Base-by-base conservation (phyloP, 2,888 invertebrate genomes). In the Papilio protenor region DNA sequence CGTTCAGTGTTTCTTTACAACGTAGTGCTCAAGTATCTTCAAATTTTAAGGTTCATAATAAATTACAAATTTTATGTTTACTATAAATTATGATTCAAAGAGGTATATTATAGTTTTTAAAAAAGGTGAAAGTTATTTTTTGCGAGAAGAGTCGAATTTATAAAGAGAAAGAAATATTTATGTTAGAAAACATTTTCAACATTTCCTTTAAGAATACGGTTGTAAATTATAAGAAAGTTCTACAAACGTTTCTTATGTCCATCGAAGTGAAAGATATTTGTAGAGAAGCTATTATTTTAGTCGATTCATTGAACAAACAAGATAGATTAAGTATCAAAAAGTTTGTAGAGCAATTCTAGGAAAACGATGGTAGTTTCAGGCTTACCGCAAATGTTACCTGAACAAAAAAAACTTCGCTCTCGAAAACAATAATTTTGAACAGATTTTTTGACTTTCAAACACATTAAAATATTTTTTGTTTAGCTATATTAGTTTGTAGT, bases 281-380 rank as follows among this genome's bases (percentile, higher is more conserved):
- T 45, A 45, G 14, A 21, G 21, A 69, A 69, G 66, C 66, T 69
- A 69, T 69, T 69, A 69, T 45, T 69, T 69, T 69, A 69, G 40
- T 45, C 66, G 45, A 69, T 69, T 69, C 66, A 69, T 69, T 69
- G 45, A 69, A 69, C 66, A 45, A 21, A 69, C n/a, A 21, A 69
- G 45, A 21, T 45, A 21, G n/a, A 69, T 40, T 69, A 45, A 45
- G 66, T 45, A 45, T 45, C 45, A 14, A 11, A 69, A 21, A 69
- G 1, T 21, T 69, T 69, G 23, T 23, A 1, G 16, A 69, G n/a
- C 12, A 16, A 69, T 18, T 33, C 16, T 33, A 64, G 33, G 18
- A 33, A 64, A 18, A 8, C 18, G n/a, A 11, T 64, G 18, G 18
- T 10, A 40, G 8, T 4, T 18, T 64, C 2, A 4, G 23, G 23